phyloP scores from a whole-genome alignment of 2,113 vertebrate species.

The Ammodytes marinus region DNA sequence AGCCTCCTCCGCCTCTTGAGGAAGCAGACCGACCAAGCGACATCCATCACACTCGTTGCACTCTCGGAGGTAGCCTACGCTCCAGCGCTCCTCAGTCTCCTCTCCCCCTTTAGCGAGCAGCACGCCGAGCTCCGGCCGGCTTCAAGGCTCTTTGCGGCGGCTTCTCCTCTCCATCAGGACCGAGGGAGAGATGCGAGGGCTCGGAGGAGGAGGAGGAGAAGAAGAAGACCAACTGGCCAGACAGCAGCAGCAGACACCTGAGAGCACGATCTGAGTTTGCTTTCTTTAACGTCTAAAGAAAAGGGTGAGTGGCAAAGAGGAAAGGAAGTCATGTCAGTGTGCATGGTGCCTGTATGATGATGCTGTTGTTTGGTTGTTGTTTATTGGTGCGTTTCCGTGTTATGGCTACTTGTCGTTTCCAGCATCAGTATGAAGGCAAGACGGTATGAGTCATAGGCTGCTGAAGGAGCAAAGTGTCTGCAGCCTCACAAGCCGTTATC shows the following conservation, averaged over 20 bases:
- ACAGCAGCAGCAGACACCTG: conserved; percentile 67
- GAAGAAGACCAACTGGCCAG: conserved; percentile 33
- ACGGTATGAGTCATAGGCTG: conserved; percentile 70
- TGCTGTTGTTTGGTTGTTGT: conserved; percentile 1
- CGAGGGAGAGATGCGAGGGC: conserved; percentile 75
- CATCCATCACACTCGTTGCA: conserved; percentile 51
- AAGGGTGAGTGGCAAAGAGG: conserved; percentile 50
- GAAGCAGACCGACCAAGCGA: conserved; percentile 47
- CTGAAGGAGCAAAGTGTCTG: conserved; percentile 46
- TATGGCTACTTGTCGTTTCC: conserved; percentile 9
- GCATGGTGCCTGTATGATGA: neutral
- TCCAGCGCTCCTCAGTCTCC: neutral
- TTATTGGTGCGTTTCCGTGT: conserved; percentile 30
- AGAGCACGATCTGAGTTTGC: conserved; percentile 66
- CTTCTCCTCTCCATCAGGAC: conserved; percentile 37
- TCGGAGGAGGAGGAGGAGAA: conserved; percentile 68
- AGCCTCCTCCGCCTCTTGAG: conserved; percentile 53
- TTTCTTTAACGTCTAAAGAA: conserved; percentile 37
- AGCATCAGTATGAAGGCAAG: conserved; percentile 26
- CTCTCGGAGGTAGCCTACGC: conserved; percentile 1
- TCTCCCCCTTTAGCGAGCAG: neutral
- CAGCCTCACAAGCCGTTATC: conserved; percentile 41
- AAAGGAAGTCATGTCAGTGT: neutral
- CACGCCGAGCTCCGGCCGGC: conserved; percentile 18
- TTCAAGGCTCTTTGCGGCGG: conserved; percentile 28